These are phyloP conservation scores for Eupsilia transversa DNA, from an alignment of 2,888 invertebrate species.

Conservation along the genomic window DNA sequence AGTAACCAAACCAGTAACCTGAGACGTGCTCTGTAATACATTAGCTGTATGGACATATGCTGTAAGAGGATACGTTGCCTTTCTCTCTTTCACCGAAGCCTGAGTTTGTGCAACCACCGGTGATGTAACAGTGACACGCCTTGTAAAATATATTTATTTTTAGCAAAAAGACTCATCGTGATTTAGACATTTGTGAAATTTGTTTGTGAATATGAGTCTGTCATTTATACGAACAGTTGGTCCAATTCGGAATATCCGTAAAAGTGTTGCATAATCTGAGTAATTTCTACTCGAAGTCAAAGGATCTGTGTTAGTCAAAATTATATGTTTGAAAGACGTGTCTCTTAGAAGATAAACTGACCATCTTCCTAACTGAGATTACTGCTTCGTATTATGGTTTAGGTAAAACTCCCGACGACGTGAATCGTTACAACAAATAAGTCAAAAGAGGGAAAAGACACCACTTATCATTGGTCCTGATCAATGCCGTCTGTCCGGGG, in stretches of 20 bases:
- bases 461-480: neutral
- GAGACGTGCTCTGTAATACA: conserved; percentile 33
- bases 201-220: conserved; percentile 16
- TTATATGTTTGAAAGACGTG: neutral
- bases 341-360: neutral
- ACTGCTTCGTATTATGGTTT: neutral
- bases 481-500: neutral
- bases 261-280: conserved; percentile 28
- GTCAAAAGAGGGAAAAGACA: neutral
- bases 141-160: conserved; percentile 51
- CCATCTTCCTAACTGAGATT: neutral
- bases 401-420: neutral
- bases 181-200: conserved; percentile 43
- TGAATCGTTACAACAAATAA: neutral
- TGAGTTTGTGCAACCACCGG: conserved; percentile 31
- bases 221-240: neutral
- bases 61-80: conserved; percentile 54
- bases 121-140: conserved; percentile 55
- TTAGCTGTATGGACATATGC: conserved; percentile 32
- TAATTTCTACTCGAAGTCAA: neutral
- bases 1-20: conserved; percentile 2
- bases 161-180: conserved; percentile 38
- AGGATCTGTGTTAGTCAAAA: neutral
- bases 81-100: conserved; percentile 52
- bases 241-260: neutral